Evolutionary conservation across 2,888 invertebrate genomes (phyloP).

Genomic region (Drosophila borealis): DNA sequence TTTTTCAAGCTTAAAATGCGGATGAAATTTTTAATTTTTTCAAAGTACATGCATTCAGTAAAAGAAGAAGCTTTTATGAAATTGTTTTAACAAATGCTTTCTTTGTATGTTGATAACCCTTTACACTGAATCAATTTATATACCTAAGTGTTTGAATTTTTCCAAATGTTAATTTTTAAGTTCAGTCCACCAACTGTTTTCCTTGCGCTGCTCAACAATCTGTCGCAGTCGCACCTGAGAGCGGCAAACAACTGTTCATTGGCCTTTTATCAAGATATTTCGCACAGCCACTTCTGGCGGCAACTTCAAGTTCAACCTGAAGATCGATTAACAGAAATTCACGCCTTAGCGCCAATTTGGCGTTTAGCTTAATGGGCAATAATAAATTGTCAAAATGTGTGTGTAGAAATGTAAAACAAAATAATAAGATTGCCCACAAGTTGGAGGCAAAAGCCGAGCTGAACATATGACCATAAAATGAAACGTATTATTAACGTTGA

Average conservation of each 20-base stretch:
- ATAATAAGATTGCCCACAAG: constrained; percentile 40
- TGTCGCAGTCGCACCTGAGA: neutral
- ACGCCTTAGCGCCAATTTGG: constrained; percentile 75
- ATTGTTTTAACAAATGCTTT: too few species aligned
- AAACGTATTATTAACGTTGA: constrained; percentile 65
- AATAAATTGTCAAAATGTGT: constrained; percentile 67
- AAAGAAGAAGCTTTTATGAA: too few species aligned
- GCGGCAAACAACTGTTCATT: constrained; percentile 45
- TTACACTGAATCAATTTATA: too few species aligned
- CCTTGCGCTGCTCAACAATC: neutral
- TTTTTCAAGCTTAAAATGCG: too few species aligned
- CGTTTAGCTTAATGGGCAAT: constrained; percentile 73
- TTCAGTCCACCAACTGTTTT: too few species aligned
- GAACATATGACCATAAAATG: constrained; percentile 21
- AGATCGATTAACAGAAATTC: constrained; percentile 66
- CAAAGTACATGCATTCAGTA: too few species aligned
- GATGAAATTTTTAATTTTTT: too few species aligned
- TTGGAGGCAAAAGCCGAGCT: constrained; percentile 21
- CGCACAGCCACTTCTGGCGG: constrained; percentile 37
- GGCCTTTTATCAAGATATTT: constrained; percentile 41
- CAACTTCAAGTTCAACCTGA: constrained; percentile 47
- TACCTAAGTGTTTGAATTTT: too few species aligned
- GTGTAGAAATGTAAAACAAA: constrained; percentile 24
- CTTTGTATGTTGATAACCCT: too few species aligned
- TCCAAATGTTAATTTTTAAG: too few species aligned